Base-by-base conservation (phyloP, 2,797 vertebrate species). In the Pseudochaenichthys georgianus region DNA sequence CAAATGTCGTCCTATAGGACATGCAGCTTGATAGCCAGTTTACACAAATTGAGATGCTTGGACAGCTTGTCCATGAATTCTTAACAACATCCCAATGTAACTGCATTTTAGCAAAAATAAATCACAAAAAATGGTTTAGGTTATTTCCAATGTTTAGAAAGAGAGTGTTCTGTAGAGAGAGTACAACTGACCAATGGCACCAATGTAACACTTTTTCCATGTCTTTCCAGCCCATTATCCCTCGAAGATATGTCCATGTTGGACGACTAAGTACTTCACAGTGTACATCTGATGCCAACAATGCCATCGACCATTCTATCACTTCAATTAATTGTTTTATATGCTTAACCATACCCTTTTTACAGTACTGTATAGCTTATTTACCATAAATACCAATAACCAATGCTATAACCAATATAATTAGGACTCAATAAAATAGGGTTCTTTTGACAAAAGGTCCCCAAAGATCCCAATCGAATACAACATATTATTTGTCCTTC, bases 1-100 rank as follows among this genome's bases (percentile, higher is more conserved):
- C 11, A 0, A 45, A 31, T 45, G 23, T 13, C 0, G 1, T n/a
- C 21, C 17, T 19, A 38, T 13, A 13, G n/a, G 41, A 53, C 48
- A 42, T 61, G 13, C 16, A 16, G 16, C 48, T 41, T 54, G 13
- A 31, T 6, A 55, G 66, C 3, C 15, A 31, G 4, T 46, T 21
- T 21, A 66, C 16, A 71, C n/a, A 48, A 60, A 61, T 28, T 57
- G 13, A 38, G 46, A 50, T 42, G 9, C 21, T 62, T 57, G 9
- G n/a, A 60, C 31, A 1, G 5, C 11, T 45, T 45, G 21, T 41
- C 31, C 15, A 8, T 62, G 0, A n/a, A 48, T 34, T 21, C 2
- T 38, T 2, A 11, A 19, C 17, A 12, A 28, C 21, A 64, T 9
- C 58, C n/a, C 0, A 28, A 9, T 3, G 41, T 43, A 38, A 2